Base-by-base conservation (phyloP, 2,113 vertebrate species). In the Charina bottae region DNA sequence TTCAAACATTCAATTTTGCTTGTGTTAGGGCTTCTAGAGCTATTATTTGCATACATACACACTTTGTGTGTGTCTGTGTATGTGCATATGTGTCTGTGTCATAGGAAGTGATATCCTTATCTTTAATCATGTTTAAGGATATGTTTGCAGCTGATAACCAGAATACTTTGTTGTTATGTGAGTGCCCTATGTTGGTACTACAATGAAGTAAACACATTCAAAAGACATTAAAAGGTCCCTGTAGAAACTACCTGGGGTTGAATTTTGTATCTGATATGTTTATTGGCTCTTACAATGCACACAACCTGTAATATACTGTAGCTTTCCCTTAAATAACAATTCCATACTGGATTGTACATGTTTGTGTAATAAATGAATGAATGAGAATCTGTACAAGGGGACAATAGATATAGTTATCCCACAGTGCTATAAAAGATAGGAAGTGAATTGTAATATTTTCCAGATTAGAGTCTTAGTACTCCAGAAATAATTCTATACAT, bases 371-470 rank as follows among this genome's bases (percentile, higher is more conserved):
- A 56, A 59, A 53, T 62, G 46, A 53, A 21, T 85, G 42, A 59
- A 17, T 28, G 17, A 85, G 37, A 28, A 53, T 33, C 2, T 33
- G 9, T 85, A 42, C 46, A 54, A 85, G 28, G 24, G 56, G 56
- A 62, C 78, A 85, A 33, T 46, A 19, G 10, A 60, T 90, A n/a
- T 24, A 90, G 62, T 90, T 90, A 62, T 90, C 42, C 83, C 83
- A 33, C 42, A 62, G 46, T 13, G 3, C 90, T 85, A 42, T 56
- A 85, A 58, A 83, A 83, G 33, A 85, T 33, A 23, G 10, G 46
- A 85, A 21, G 17, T 23, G 54, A 62, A 60, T 21, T 58, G 23
- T 26, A 85, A 60, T 58, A 90, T 84, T 90, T 90, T 90, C 72
- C 55, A 85, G 89, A 90, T 83, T n/a, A 62, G 19, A 90, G 28